These are phyloP conservation scores for Eupithecia insigniata DNA, from an alignment of 2,888 invertebrate species.

Conservation along the genomic window DNA sequence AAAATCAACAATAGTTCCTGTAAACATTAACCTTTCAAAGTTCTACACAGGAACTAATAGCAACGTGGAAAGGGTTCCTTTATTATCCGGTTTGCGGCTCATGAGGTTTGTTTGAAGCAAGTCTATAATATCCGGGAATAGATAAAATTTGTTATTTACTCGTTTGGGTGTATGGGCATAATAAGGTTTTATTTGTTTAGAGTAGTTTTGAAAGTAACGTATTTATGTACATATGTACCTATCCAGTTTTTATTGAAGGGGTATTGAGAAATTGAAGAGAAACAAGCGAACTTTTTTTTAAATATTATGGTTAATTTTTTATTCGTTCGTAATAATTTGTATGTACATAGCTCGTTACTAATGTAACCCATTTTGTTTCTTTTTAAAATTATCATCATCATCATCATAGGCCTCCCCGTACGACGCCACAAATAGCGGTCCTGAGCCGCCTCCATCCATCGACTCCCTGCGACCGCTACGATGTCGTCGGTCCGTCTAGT, in stretches of 20 bases:
- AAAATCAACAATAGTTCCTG: not conserved
- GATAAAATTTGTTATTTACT: constrained; percentile 18
- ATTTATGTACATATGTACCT: too few species aligned
- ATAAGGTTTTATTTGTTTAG: constrained; percentile 14
- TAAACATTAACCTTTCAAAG: constrained; percentile 5
- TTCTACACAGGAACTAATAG: constrained; percentile 14
- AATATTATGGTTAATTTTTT: not conserved
- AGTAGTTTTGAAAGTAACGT: constrained; percentile 13
- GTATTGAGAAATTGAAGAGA: not conserved
- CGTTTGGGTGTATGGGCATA: constrained; percentile 18
- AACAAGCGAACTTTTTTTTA: too few species aligned
- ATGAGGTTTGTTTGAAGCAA: constrained; percentile 32
- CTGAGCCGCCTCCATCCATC: too few species aligned
- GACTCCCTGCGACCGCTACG: too few species aligned
- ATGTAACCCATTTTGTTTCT: not conserved
- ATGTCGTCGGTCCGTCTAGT: too few species aligned
- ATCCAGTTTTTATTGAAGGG: not conserved
- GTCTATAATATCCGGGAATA: constrained; percentile 13
- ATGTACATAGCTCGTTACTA: not conserved
- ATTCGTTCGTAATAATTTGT: not conserved
- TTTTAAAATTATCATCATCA: too few species aligned
- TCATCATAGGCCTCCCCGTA: too few species aligned
- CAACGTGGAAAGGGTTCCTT: not conserved
- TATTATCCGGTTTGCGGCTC: constrained; percentile 23
- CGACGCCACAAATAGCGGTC: too few species aligned